Percentiles rank a stretch among this genome's conserved stretches.
Evolutionary conservation across 2,113 vertebrate species (phyloP).

Genomic region (Seriola rivoliana): DNA sequence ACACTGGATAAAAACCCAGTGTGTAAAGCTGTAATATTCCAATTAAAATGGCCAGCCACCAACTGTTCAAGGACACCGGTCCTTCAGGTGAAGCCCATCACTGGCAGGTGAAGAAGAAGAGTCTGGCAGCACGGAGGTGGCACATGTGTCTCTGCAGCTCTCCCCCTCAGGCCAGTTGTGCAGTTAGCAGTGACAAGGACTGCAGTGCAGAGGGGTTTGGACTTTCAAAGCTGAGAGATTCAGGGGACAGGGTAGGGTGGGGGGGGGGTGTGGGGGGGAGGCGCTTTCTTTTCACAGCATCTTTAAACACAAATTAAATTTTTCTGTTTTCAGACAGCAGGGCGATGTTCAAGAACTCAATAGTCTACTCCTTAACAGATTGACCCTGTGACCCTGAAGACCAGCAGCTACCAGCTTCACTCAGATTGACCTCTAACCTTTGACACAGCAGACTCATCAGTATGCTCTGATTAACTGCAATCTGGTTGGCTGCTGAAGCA

Average conservation of each 20-base stretch:
- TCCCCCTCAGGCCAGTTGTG: background rate
- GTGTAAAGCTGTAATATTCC: no score
- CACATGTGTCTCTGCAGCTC: conserved; percentile 24
- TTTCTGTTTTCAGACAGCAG: background rate
- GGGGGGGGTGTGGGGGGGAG: no score
- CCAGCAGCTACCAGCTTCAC: conserved; percentile 24
- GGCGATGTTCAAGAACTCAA: background rate
- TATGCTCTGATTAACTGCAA: conserved; percentile 8
- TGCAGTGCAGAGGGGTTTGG: no score
- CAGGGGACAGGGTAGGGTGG: background rate
- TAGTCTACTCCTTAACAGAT: conserved; percentile 12
- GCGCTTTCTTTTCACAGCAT: background rate
- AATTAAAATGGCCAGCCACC: conserved; percentile 4
- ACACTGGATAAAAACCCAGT: background rate
- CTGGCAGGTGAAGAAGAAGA: conserved; percentile 27
- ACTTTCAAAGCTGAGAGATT: background rate
- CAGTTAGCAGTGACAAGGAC: background rate
- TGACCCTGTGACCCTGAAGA: conserved; percentile 25
- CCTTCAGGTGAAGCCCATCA: background rate
- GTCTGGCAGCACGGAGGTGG: conserved; percentile 26
- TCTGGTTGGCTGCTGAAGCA: background rate
- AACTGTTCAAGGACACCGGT: background rate
- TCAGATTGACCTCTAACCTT: conserved; percentile 45
- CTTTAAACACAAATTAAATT: background rate
- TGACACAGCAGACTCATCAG: conserved; percentile 12